A percentile compares a stretch with the other conserved stretches of the same genome.
Conservation (phyloP, 2,113 vertebrate species). For the Anguilla japonica region DNA sequence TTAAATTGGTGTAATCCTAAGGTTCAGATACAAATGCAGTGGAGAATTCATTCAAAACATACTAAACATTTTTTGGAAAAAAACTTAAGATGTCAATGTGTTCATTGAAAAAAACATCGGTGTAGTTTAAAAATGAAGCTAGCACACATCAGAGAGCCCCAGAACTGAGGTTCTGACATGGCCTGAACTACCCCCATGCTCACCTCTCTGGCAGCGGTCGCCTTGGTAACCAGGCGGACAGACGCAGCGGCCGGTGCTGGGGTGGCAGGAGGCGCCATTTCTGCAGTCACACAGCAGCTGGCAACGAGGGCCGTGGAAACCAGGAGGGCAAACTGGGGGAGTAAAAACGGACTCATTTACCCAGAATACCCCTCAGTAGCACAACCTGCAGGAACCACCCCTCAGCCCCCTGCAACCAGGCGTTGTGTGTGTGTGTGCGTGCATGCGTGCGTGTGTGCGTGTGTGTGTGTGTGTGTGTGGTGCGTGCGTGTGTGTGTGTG, state of each 20-base stretch:
- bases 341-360: background rate
- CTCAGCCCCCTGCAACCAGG: background rate
- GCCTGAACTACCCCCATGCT: background rate
- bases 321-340: slow-evolving; percentile 77
- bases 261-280: slow-evolving; percentile 75
- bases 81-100: background rate
- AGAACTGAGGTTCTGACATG: background rate
- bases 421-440: background rate
- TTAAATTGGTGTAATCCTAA: background rate
- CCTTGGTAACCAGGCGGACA: slow-evolving; percentile 77
- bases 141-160: background rate
- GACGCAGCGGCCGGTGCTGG: slow-evolving; percentile 70
- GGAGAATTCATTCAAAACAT: too few species aligned
- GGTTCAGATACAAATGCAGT: background rate
- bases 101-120: background rate
- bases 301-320: slow-evolving; percentile 80
- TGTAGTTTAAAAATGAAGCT: background rate
- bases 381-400: too few species aligned
- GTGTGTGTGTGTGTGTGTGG: background rate
- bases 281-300: slow-evolving; percentile 75
- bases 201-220: slow-evolving; percentile 79
- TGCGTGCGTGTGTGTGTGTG: background rate
- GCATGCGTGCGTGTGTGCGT: background rate
- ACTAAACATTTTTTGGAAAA: background rate
- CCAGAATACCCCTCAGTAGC: background rate